These are phyloP conservation scores for Halocynthia aurantium DNA, from an alignment of 23 tunicate species.

Conservation along the genomic window DNA sequence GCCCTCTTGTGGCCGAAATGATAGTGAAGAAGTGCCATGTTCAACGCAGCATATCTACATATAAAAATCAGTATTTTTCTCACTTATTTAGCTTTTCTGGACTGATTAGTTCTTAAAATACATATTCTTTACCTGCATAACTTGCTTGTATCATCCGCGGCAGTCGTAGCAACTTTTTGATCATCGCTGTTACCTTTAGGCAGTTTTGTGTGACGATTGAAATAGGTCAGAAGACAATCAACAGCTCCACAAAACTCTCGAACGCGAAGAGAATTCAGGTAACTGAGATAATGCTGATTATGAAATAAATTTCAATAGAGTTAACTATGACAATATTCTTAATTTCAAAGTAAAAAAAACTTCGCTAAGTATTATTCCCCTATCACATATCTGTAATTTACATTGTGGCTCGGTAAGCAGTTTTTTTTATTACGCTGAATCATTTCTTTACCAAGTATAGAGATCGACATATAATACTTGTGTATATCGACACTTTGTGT, in stretches of 20 bases:
- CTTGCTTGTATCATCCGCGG: not conserved
- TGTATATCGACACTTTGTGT: too few species aligned
- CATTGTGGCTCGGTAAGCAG: too few species aligned
- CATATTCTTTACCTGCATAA: not conserved
- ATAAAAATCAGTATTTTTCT: too few species aligned
- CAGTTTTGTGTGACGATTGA: slow-evolving; percentile 40
- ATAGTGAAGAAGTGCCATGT: slow-evolving; percentile 69
- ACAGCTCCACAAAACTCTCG: slow-evolving; percentile 75
- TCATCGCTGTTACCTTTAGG: not conserved
- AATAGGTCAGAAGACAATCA: slow-evolving; percentile 69
- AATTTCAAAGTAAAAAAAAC: too few species aligned
- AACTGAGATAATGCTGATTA: slow-evolving; percentile 78
- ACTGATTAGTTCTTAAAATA: not conserved
- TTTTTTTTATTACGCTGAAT: too few species aligned
- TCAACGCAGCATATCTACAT: slow-evolving; percentile 69
- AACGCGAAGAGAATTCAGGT: slow-evolving; percentile 65
- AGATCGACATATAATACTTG: too few species aligned
- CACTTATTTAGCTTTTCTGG: not conserved
- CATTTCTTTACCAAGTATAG: too few species aligned
- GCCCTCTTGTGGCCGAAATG: slow-evolving; percentile 76
- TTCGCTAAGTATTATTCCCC: too few species aligned
- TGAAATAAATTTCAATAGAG: not conserved
- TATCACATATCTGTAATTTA: too few species aligned
- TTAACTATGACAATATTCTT: too few species aligned
- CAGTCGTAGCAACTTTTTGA: not conserved